Evolutionary conservation across 2,113 vertebrate species (phyloP), one percentile per base, ranked within the genome.

Genomic region (Dasyornis broadbenti): DNA sequence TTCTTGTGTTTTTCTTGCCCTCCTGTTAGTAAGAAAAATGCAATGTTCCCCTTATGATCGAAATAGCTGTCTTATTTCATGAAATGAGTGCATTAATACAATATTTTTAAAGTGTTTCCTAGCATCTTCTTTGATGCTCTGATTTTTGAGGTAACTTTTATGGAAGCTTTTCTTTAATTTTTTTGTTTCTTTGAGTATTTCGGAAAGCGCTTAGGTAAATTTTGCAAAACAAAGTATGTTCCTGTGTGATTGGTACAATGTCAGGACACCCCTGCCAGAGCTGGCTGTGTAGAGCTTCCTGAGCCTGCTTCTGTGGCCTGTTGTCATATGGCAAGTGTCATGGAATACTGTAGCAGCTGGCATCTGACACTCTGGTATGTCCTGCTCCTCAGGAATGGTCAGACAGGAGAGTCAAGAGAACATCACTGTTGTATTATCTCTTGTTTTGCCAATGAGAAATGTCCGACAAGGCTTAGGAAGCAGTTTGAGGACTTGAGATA

Each of bases 281-380:
- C 45, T 65, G 72, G 10, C n/a, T 2, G 0, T 6, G 5, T 23
- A 54, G 72, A 64, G 30, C 33, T 75, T 75, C 35, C 15, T 28
- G 52, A 76, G 24, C 23, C 22, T 40, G 24, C 8, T 53, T 56
- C 64, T 73, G 2, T 73, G 79, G 37, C 14, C 26, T 47, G 9
- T 30, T 65, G 28, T 44, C 37, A 22, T 10, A 7, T 17, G 37
- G 39, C 21, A 35, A 33, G 24, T 81, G 45, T 27, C 0, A 0
- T 20, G 49, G 56, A 47, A 11, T 45, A 26, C 22, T 81, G 45
- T 11, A 49, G 60, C 30, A 87, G 33, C 61, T 88, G 39, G 13
- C 1, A 3, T 71, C 26, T 76, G 35, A 16, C 3, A 9, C 53
- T 27, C 28, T 60, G 11, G 6, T 40, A 23, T 18, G 16, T 31